Conservation (phyloP, 1,140 invertebrate genomes). For the Eumaeus atala region DNA sequence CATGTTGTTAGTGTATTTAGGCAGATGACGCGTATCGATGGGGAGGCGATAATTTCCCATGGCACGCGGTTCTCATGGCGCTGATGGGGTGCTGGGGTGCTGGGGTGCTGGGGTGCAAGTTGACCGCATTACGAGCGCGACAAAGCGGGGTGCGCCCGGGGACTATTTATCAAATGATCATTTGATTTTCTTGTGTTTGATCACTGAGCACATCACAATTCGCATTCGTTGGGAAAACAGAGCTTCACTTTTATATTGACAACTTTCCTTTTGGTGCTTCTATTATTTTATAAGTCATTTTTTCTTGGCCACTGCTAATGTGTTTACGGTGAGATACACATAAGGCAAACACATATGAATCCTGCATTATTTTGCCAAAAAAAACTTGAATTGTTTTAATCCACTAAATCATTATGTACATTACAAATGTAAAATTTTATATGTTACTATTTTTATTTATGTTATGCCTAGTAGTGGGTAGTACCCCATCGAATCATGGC, state of each 20-base stretch:
- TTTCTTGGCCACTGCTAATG: no score
- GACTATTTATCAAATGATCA: constrained; percentile 73
- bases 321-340: no score
- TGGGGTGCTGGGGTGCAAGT: constrained; percentile 28
- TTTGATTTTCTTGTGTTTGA: constrained; percentile 74
- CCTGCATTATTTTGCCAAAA: no score
- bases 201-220: constrained; percentile 72
- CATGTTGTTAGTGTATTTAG: constrained; percentile 17
- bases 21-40: constrained; percentile 38
- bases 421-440: no score
- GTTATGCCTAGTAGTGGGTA: no score
- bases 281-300: constrained; percentile 17
- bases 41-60: constrained; percentile 49
- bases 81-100: constrained; percentile 30
- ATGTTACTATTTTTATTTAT: no score
- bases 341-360: no score
- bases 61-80: constrained; percentile 30
- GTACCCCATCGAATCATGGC: no score
- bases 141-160: constrained; percentile 49
- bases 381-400: no score
- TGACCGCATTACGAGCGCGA: constrained; percentile 68
- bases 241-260: constrained; percentile 44
- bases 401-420: no score
- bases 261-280: constrained; percentile 12
- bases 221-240: constrained; percentile 43